These are phyloP conservation scores for Anoplius nigerrimus DNA, from an alignment of 2,888 invertebrate genomes.

Conservation along the genomic window DNA sequence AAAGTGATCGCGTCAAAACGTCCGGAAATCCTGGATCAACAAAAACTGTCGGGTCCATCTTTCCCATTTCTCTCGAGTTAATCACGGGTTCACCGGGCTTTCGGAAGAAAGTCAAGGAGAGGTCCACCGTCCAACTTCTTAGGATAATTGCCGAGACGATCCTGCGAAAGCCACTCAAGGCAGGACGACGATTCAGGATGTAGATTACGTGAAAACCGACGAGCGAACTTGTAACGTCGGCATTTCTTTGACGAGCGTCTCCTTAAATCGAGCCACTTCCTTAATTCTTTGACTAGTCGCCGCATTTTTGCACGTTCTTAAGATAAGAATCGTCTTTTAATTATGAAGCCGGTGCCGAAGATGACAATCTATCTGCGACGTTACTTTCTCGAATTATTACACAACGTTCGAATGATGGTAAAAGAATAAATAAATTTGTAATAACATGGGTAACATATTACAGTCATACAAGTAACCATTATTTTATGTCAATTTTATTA, in stretches of 20 bases:
- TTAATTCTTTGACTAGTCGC: neutral
- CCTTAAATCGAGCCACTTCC: conserved; percentile 31
- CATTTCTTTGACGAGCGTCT: conserved; percentile 4
- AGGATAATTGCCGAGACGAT: conserved; percentile 29
- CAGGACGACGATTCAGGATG: neutral
- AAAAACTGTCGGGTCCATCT: conserved; percentile 9
- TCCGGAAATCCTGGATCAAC: conserved; percentile 23
- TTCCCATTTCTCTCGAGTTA: conserved; percentile 11
- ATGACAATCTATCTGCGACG: no score
- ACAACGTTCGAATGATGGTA: no score
- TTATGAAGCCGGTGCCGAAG: conserved; percentile 8
- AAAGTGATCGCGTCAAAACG: neutral
- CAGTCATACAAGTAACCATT: no score
- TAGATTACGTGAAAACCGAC: conserved; percentile 21
- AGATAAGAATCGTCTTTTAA: conserved; percentile 16
- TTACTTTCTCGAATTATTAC: no score
- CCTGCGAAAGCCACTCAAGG: conserved; percentile 25
- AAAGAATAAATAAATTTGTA: no score
- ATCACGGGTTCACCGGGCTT: conserved; percentile 27
- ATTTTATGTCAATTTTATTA: no score
- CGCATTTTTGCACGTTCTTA: neutral
- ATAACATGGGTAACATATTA: no score
- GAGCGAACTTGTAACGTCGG: no score
- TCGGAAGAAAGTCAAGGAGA: conserved; percentile 27
- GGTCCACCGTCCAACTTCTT: conserved; percentile 30